phyloP scores from a whole-genome alignment of 2,888 invertebrate species.

The Empis livida region DNA sequence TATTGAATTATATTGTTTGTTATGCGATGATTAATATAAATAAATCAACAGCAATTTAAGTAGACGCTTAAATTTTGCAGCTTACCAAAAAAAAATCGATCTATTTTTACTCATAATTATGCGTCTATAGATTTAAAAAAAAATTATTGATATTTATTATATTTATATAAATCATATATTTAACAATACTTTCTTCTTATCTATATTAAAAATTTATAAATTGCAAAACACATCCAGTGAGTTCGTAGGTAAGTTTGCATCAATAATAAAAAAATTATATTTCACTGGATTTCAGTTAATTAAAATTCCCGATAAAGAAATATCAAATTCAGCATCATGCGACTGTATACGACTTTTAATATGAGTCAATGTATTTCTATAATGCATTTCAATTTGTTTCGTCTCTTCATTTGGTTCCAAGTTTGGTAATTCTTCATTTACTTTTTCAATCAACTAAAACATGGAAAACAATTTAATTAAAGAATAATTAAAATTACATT shows the following conservation, averaged over 20 bases:
- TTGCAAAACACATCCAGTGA: too few species aligned
- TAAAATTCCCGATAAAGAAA: slow-evolving; percentile 36
- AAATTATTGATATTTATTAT: not conserved
- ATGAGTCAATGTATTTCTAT: slow-evolving; percentile 79
- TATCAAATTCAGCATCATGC: slow-evolving; percentile 30
- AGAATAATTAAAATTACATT: not conserved
- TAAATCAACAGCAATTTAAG: too few species aligned
- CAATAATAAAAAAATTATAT: not conserved
- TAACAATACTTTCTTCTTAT: slow-evolving; percentile 1
- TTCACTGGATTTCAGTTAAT: slow-evolving; percentile 21
- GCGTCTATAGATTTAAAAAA: too few species aligned
- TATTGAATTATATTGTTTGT: too few species aligned
- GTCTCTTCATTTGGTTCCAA: slow-evolving; percentile 91
- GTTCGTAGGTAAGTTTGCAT: not conserved
- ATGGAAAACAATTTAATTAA: too few species aligned
- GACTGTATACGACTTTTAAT: slow-evolving; percentile 49
- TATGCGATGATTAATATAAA: too few species aligned
- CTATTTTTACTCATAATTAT: too few species aligned
- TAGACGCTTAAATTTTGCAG: too few species aligned
- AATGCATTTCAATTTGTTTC: slow-evolving; percentile 92
- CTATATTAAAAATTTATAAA: not conserved
- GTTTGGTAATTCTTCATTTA: slow-evolving; percentile 85
- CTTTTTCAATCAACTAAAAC: slow-evolving; percentile 76
- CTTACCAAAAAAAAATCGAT: too few species aligned
- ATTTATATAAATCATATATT: not conserved